Evolutionary conservation across 2,888 invertebrate species (phyloP), one percentile per base, ranked within the genome.

Genomic region (Capitulum mitella): DNA sequence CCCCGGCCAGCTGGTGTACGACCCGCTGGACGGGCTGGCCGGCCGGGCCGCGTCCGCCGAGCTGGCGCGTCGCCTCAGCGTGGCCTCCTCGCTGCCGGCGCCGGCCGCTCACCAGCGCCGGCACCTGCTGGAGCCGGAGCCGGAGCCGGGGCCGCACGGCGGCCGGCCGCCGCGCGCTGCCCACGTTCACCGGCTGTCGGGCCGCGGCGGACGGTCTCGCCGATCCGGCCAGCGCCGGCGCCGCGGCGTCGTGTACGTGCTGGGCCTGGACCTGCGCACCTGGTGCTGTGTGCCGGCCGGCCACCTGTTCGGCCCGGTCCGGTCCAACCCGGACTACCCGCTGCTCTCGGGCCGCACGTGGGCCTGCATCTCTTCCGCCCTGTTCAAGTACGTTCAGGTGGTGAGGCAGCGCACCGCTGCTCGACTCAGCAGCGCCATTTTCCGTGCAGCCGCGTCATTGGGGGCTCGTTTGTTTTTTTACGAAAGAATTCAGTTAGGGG

Each of bases 251-350:
- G 46, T 76, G 14, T 29, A 46, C 76, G 29, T 76, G 46, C 43
- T 76, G 46, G 32, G 46, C 16, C 76, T 76, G 76, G 19, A 46
- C 76, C 29, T 76, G 76, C 46, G 29, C 76, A 46, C 76, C 76
- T 76, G 76, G 76, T 76, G 76, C 46, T 48, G 43, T 6, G 76
- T 76, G 76, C 76, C 76, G 29, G 76, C 76, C 16, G 46, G 32
- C 29, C 29, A 26, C 16, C 76, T 76, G 32, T 12, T 76, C 29
- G 76, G 70, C 70, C 19, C 26, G 16, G 3, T 26, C 22, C 10
- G 29, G 6, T 70, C 70, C 37, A 40, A 70, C 40, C 70, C 26
- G 40, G 70, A 70, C 40, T 70, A 19, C 40, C 70, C 70, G 40
- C 37, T 70, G 70, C 37, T 70, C 19, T 70, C 70, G 37, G 26